phyloP scores from a whole-genome alignment of 2,113 vertebrate genomes.

The Lucifuga dentata region DNA sequence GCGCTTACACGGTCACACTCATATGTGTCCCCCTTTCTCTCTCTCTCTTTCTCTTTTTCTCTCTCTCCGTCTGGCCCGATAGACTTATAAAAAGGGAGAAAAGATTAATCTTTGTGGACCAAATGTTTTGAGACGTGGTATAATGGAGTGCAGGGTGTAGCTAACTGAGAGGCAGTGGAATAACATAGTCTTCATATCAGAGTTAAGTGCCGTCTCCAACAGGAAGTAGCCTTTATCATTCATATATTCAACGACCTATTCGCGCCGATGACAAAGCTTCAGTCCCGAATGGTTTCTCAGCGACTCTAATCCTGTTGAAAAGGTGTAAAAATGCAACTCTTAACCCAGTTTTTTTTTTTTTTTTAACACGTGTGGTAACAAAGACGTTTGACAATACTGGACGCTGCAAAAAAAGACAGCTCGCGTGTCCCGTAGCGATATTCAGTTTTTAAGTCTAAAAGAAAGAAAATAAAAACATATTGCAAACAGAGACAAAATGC shows the following conservation, averaged over 20 bases:
- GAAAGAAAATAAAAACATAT: conserved; percentile 83
- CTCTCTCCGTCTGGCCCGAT: conserved; percentile 41
- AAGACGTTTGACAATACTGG: conserved; percentile 77
- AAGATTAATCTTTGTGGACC: conserved; percentile 60
- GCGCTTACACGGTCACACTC: conserved; percentile 63
- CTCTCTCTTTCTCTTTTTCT: conserved; percentile 21
- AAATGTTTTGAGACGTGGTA: conserved; percentile 60
- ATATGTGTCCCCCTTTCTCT: conserved; percentile 52
- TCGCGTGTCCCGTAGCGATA: conserved; percentile 64
- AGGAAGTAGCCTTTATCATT: conserved; percentile 48
- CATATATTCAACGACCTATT: conserved; percentile 47
- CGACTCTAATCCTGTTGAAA: conserved; percentile 51
- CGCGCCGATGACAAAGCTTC: conserved; percentile 44
- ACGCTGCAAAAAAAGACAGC: conserved; percentile 67
- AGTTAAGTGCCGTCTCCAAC: conserved; percentile 69
- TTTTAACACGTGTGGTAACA: conserved; percentile 69
- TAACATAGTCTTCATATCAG: conserved; percentile 69
- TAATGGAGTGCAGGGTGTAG: conserved; percentile 61
- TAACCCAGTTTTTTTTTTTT: conserved; percentile 43
- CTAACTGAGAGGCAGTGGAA: conserved; percentile 66
- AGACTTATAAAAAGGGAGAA: conserved; percentile 69
- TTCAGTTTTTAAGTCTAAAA: conserved; percentile 82
- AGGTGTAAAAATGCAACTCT: conserved; percentile 37
- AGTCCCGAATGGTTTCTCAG: conserved; percentile 53
- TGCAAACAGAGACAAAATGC: conserved; percentile 77